Percentiles rank a stretch among this genome's conserved stretches.
Conservation (phyloP, 1,140 invertebrate species). For the Zaprionus capensis region DNA sequence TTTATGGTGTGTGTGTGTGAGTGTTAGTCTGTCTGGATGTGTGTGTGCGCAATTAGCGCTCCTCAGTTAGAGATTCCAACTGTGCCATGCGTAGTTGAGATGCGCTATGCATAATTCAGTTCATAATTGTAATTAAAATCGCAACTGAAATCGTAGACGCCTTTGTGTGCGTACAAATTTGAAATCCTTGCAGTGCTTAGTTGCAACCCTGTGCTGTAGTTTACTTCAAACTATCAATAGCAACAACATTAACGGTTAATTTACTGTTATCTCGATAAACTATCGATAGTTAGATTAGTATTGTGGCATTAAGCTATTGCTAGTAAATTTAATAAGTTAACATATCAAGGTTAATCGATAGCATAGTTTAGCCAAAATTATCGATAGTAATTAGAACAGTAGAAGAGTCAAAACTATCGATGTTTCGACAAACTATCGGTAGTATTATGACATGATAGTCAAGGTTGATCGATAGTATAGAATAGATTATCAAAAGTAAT, state of each 20-base stretch:
- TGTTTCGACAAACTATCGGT: not conserved
- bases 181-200: not conserved
- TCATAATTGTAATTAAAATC: conserved; percentile 16
- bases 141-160: conserved; percentile 11
- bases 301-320: not conserved
- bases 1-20: not conserved
- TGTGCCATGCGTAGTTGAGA: conserved; percentile 1
- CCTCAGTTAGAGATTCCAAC: not conserved
- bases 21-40: not conserved
- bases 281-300: not conserved
- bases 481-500: not conserved
- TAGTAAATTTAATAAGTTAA: not conserved
- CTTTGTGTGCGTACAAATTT: not conserved
- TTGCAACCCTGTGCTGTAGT: not conserved
- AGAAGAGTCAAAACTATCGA: not conserved
- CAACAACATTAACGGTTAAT: not conserved
- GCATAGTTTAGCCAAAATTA: not conserved
- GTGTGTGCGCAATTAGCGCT: not conserved
- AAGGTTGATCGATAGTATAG: not conserved
- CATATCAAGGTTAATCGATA: too few relatives aligned
- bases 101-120: not conserved
- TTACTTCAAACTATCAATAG: not conserved
- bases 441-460: too few relatives aligned
- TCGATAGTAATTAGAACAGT: not conserved
- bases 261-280: not conserved